Base-by-base conservation (phyloP, 2,113 vertebrate genomes). In the Entelurus aequoreus region DNA sequence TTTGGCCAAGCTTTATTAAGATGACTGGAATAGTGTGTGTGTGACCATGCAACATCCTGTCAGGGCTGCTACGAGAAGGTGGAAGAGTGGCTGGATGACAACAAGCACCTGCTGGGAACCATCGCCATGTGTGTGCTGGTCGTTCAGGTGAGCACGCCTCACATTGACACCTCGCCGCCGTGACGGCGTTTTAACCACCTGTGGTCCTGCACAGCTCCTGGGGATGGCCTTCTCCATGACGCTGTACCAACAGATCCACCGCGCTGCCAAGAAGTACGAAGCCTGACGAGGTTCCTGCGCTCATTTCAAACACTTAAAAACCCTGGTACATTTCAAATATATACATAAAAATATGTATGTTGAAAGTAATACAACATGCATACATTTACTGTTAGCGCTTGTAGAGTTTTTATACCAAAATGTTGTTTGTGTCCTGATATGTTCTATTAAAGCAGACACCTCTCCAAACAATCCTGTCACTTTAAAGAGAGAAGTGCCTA, bases 191-290 rank as follows among this genome's bases (percentile, higher is more conserved):
- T 28, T 56, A 16, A 67, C 9, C 4, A 2, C 15, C 5, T 4
- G 37, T 46, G 61, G 87, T 12, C 72, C 77, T 70, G 77, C 84
- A 40, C 90, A 99, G 97, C 94, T 99, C 63, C 93, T 99, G 49
- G 97, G 95, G 47, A 98, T 99, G 97, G 97, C 95, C 16, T 99
- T 99, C 86, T 97, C 97, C 65, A 99, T 99, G 97, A 98, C 94
- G 1, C 91, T 99, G 15, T 99, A 98, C 89, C 96, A 99, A 75
- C 97, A 99, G 83, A 96, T 98, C 87, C 95, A 95, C 88, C 88
- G 94, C 80, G 91, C 90, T 50, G 95, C 94, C 54, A 99, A 98
- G 89, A 99, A 98, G 86, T 99, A 95, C 0, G 93, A 94, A 52
- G 97, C 95, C 62, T 99, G 90, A 93, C 9, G 2, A 14, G 78